These are phyloP conservation scores for Petrocephalus microphthalmus DNA, from an alignment of 2,113 vertebrate species.

Conservation along the genomic window DNA sequence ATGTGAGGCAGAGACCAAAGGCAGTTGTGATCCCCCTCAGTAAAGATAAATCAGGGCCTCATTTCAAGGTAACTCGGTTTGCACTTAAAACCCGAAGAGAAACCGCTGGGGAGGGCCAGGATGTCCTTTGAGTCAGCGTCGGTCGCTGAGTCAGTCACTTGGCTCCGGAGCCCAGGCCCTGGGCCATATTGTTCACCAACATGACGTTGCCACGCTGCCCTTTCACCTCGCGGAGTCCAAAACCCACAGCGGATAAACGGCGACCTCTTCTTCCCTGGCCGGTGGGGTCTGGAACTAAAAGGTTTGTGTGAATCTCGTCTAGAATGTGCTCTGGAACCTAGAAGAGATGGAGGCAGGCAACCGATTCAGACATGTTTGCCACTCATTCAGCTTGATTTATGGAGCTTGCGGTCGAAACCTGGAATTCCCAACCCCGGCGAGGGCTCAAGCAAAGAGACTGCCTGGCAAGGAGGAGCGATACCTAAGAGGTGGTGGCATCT, in stretches of 20 bases:
- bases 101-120: background rate
- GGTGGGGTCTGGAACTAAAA: constrained; percentile 45
- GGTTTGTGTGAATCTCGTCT: constrained; percentile 42
- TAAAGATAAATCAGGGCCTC: background rate
- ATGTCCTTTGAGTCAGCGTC: background rate
- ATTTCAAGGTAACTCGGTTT: background rate
- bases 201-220: background rate
- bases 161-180: background rate
- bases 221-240: constrained; percentile 38
- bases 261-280: constrained; percentile 26
- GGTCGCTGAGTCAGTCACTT: background rate
- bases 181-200: background rate
- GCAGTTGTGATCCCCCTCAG: background rate
- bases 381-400: constrained; percentile 51
- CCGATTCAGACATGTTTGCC: constrained; percentile 24
- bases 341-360: background rate
- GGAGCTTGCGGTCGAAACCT: constrained; percentile 40
- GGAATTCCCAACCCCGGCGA: background rate
- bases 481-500: background rate
- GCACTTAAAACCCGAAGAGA: background rate
- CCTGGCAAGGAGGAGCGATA: background rate
- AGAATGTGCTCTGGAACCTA: constrained; percentile 37
- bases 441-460: background rate
- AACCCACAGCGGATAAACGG: constrained; percentile 42
- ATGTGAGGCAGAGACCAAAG: background rate